Base-by-base conservation (phyloP, 2,113 vertebrate genomes). In the Bufo bufo region DNA sequence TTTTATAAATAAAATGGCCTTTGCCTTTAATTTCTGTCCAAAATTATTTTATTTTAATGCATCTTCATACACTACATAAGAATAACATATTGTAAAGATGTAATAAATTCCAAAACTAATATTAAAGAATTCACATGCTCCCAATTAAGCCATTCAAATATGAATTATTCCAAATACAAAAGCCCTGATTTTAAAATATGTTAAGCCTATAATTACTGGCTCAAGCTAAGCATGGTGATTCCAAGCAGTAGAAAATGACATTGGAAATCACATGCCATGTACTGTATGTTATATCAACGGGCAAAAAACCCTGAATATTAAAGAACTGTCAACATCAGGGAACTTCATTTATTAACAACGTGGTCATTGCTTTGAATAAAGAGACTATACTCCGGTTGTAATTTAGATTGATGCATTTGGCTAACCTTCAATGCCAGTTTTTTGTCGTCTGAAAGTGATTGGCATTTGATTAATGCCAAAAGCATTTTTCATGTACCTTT, bases 121-220 rank as follows among this genome's bases (percentile, higher is more conserved):
- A 50, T n/a, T 2, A 3, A 33, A 47, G 13, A 72, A 17, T 58
- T 72, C 52, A 17, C 50, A 49, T 84, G 45, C 43, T 61, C 6
- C 3, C 10, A 23, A 13, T 16, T 56, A 11, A 72, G 66, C n/a
- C 16, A 45, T 59, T 75, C 23, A 17, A 58, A 74, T 14, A 52
- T 74, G 14, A 72, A 45, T 33, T 84, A 14, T 23, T 50, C 20
- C 16, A 71, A 23, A 54, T 33, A 5, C 20, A 69, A 33, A 69
- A 69, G 33, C 7, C 20, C 16, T 69, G 61, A 69, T 65, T 65
- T 65, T 69, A 69, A 23, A 69, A 58, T 52, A 72, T 72, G 65
- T 23, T 83, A 13, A 49, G 47, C 52, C 82, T 84, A 84, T 71
- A 84, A 84, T 84, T 84, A 72, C 50, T 72, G 14, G 47, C 69